Conservation (phyloP, 2,113 vertebrate genomes). For the Catagonus wagneri region DNA sequence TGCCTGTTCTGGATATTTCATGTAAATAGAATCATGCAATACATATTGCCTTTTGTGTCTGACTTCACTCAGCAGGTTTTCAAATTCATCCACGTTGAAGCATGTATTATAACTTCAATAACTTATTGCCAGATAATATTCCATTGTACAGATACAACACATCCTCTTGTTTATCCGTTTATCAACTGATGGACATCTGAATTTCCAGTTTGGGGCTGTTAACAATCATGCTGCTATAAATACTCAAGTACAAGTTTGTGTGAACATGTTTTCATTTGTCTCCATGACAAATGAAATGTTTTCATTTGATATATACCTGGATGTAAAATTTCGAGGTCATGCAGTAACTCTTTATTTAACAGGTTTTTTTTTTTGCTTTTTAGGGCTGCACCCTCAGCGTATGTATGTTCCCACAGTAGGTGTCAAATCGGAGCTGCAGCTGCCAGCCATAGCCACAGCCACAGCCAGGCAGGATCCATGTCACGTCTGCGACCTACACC, state of each 20-base stretch:
- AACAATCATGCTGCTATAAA: neutral
- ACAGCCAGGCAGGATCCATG: too few relatives aligned
- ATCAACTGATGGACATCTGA: neutral
- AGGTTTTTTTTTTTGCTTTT: neutral
- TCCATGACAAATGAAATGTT: neutral
- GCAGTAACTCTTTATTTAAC: neutral
- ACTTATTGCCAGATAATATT: neutral
- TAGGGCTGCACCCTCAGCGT: too few relatives aligned
- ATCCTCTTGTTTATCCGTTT: neutral
- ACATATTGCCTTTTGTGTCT: neutral
- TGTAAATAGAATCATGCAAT: neutral
- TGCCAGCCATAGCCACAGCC: too few relatives aligned
- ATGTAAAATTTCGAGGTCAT: neutral
- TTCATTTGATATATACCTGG: neutral
- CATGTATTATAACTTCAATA: neutral
- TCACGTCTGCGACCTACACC: too few relatives aligned
- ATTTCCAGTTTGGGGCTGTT: neutral
- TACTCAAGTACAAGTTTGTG: neutral
- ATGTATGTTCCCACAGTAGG: too few relatives aligned
- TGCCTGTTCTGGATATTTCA: neutral
- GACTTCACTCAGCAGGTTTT: neutral
- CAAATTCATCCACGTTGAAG: neutral
- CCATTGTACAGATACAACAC: neutral
- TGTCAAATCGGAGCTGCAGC: too few relatives aligned
- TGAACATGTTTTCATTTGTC: neutral